Conservation (phyloP, 2,113 vertebrate species). For the Hypanus sabinus region DNA sequence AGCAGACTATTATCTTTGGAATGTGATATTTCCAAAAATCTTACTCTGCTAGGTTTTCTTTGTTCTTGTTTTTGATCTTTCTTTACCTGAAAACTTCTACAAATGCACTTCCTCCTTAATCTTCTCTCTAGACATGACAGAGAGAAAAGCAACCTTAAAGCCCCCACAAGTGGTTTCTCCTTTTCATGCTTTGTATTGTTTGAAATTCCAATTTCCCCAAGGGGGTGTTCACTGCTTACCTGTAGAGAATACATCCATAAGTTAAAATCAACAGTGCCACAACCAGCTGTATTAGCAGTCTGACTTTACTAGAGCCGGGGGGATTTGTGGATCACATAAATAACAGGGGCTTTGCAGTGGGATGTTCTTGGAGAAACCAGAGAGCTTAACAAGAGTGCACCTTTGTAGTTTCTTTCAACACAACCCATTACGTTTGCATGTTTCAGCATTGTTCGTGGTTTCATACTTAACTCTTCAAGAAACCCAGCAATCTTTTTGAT, state of each 20-base stretch:
- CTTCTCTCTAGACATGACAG: background rate
- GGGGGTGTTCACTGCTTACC: background rate
- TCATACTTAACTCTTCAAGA: background rate
- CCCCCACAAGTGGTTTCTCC: background rate
- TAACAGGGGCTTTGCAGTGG: background rate
- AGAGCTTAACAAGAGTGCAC: background rate
- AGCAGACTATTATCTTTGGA: background rate
- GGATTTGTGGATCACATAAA: slow-evolving; percentile 7
- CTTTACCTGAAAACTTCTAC: slow-evolving; percentile 18
- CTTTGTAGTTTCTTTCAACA: slow-evolving; percentile 9
- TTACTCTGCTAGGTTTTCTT: background rate
- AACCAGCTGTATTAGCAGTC: slow-evolving; percentile 3
- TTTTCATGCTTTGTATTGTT: slow-evolving; percentile 14
- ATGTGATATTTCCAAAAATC: background rate
- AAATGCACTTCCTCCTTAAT: slow-evolving; percentile 21
- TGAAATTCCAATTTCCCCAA: background rate
- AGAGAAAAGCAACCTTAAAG: background rate
- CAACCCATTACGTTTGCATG: slow-evolving; percentile 10
- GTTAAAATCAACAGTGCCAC: slow-evolving; percentile 25
- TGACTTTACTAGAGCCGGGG: slow-evolving; percentile 27
- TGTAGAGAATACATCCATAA: background rate
- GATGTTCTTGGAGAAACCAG: background rate
- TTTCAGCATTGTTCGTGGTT: background rate
- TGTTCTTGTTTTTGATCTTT: background rate
- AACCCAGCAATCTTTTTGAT: background rate